Conservation (phyloP, 2,113 vertebrate genomes). For the Oostethus manadensis region DNA sequence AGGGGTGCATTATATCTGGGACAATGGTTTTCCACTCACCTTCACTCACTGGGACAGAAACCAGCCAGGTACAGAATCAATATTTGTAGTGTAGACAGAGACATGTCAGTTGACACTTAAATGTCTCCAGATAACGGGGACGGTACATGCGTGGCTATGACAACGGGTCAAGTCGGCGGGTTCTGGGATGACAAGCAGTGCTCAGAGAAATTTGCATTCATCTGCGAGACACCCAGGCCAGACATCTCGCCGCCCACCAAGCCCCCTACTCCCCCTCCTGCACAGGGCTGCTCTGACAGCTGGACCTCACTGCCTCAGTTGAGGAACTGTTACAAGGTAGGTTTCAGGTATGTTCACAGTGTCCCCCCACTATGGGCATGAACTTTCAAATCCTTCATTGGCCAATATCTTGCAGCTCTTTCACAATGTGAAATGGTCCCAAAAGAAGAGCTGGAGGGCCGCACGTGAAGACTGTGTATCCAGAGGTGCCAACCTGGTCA, state of each 20-base stretch:
- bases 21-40: slow-evolving; percentile 54
- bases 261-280: slow-evolving; percentile 56
- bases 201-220: slow-evolving; percentile 46
- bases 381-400: neutral
- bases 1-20: slow-evolving; percentile 74
- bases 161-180: slow-evolving; percentile 57
- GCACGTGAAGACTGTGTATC: slow-evolving; percentile 65
- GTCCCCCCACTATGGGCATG: neutral
- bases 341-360: neutral
- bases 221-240: slow-evolving; percentile 67
- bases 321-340: slow-evolving; percentile 69
- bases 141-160: slow-evolving; percentile 73
- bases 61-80: slow-evolving; percentile 63
- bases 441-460: slow-evolving; percentile 70
- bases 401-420: slow-evolving; percentile 57
- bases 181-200: slow-evolving; percentile 74
- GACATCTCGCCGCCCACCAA: slow-evolving; percentile 70
- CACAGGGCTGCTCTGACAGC: slow-evolving; percentile 40
- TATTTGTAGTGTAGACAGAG: neutral
- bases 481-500: slow-evolving; percentile 66
- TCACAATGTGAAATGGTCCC: slow-evolving; percentile 58
- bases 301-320: slow-evolving; percentile 59
- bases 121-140: slow-evolving; percentile 57
- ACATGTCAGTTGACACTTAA: neutral
- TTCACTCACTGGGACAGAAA: slow-evolving; percentile 74